phyloP scores from a whole-genome alignment of 2,797 vertebrate species.

The Champsocephalus gunnari region DNA sequence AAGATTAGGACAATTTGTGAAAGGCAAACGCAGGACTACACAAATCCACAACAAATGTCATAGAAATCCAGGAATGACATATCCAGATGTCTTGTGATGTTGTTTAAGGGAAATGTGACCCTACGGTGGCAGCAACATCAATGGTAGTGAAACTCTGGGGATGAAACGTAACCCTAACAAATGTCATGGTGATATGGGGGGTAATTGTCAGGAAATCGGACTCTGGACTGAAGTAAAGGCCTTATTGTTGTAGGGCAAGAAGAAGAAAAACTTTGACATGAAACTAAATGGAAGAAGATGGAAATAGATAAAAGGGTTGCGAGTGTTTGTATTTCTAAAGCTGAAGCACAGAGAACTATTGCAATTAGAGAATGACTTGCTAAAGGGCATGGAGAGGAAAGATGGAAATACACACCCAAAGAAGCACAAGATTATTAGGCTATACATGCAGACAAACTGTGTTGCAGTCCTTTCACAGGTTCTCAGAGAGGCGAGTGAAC shows the following conservation, averaged over 20 bases:
- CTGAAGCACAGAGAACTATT: neutral
- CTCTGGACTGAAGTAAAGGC: constrained; percentile 3
- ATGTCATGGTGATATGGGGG: constrained; percentile 13
- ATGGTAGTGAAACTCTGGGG: constrained; percentile 5
- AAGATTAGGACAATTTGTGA: constrained; percentile 14
- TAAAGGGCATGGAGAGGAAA: neutral
- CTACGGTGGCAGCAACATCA: constrained; percentile 10
- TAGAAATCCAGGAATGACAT: constrained; percentile 24
- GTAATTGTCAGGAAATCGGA: constrained; percentile 22
- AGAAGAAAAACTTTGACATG: neutral
- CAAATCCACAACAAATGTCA: constrained; percentile 27
- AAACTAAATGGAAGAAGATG: neutral
- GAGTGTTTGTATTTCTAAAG: constrained; percentile 20
- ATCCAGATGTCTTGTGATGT: constrained; percentile 31
- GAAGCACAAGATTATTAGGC: constrained; percentile 2
- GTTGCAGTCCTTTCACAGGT: neutral
- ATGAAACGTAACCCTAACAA: constrained; percentile 22
- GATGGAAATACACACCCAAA: neutral
- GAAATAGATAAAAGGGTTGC: neutral
- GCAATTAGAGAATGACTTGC: neutral
- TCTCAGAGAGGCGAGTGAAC: constrained; percentile 10
- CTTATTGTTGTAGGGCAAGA: neutral
- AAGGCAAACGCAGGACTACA: neutral
- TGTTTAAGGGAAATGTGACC: constrained; percentile 19
- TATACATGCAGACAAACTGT: constrained; percentile 5